These are phyloP conservation scores for Dysidea cf. avara DNA, from an alignment of 37 sponge, comb jelly and placozoan species.

Conservation along the genomic window DNA sequence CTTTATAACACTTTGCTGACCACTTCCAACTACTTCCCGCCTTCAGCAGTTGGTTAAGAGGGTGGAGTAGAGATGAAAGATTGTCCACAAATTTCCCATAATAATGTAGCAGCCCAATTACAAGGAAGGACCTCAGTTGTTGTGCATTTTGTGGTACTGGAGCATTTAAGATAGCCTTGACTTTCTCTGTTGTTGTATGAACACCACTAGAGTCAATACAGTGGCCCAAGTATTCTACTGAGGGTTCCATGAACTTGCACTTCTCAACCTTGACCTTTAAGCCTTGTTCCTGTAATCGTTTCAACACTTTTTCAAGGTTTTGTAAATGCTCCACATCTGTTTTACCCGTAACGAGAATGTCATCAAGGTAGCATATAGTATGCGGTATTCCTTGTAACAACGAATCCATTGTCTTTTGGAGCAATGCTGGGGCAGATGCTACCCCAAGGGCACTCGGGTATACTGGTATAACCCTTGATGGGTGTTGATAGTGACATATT, in stretches of 20 bases:
- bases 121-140: slow-evolving; percentile 35
- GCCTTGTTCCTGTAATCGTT: slow-evolving; percentile 14
- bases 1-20: slow-evolving; percentile 7
- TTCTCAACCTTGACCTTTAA: slow-evolving; percentile 23
- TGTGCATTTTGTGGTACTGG: slow-evolving; percentile 22
- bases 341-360: slow-evolving; percentile 3
- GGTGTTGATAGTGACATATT: slow-evolving; percentile 1
- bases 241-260: slow-evolving; percentile 12
- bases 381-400: slow-evolving; percentile 49
- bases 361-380: slow-evolving; percentile 47
- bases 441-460: slow-evolving; percentile 12
- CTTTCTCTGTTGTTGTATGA: slow-evolving; percentile 21
- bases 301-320: slow-evolving; percentile 18
- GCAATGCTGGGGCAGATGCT: slow-evolving; percentile 42
- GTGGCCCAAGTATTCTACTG: slow-evolving; percentile 41
- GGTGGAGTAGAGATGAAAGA: slow-evolving; percentile 16
- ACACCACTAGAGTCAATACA: slow-evolving; percentile 19
- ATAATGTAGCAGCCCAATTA: slow-evolving; percentile 40
- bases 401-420: slow-evolving; percentile 43
- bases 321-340: slow-evolving; percentile 6
- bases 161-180: slow-evolving; percentile 23
- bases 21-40: slow-evolving; percentile 13
- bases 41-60: slow-evolving; percentile 26
- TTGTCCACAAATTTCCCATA: slow-evolving; percentile 41
- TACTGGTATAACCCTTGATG: slow-evolving; percentile 14